Base-by-base conservation (phyloP, 2,888 invertebrate genomes). In the Caenorhabditis angaria region DNA sequence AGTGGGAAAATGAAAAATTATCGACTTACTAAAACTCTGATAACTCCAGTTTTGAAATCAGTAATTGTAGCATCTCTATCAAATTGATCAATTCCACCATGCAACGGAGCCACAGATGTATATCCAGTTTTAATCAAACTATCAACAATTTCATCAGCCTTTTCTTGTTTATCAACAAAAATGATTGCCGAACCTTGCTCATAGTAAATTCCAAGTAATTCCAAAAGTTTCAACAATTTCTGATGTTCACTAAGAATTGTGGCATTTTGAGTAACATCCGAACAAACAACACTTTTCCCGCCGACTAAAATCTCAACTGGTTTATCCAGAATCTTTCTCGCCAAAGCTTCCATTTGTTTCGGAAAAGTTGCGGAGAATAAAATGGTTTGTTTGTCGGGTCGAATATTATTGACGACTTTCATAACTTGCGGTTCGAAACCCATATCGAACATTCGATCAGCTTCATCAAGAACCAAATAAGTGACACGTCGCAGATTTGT, bases 381-480 rank as follows among this genome's bases (percentile, higher is more conserved):
- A 18, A 99, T 97, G 0, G 97, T 97, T 89, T 99, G 97, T 58
- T 97, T 90, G 88, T 99, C 97, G 3, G 87, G 88, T 14, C 87
- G 82, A 53, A 97, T 93, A 88, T 97, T 97, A 88, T 97, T 97
- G 82, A 99, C 93, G 65, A 99, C 97, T 83, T 95, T 91, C 94
- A 95, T 97, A 78, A 92, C 92, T 91, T 96, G 95, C 0, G 95
- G 96, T 89, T 99, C 99, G 88, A 99, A 99, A 6, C 87, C 88
- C 96, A 99, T 97, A 88, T 99, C 99, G 88, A 99, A 99, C 99
- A 99, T 99, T 51, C 99, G 91, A 89, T 99, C 99, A 0, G 99
- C 99, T 89, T 99, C 99, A 88, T 99, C 99, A 47, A 99, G 89
- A 0, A 99, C 99, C 53, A 99, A 92, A 88, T 97, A 99, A 0